Base-by-base conservation (phyloP, 2,797 vertebrate species). In the Amblyopsis hoosieri region DNA sequence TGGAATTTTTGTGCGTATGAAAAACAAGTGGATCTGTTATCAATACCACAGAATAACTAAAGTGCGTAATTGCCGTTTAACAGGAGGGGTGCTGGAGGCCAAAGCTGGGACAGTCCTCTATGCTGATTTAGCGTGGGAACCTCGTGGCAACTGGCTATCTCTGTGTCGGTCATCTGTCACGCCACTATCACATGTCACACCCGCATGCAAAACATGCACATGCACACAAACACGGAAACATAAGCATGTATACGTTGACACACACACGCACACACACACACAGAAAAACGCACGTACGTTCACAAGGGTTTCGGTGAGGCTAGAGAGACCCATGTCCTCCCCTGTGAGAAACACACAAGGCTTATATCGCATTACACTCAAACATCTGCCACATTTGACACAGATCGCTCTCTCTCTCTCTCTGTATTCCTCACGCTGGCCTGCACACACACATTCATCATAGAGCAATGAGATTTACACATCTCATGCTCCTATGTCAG, bases 331-430 rank as follows among this genome's bases (percentile, higher is more conserved):
- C 57, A 51, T 54, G 71, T 81, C 67, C 23, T 72, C 59, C 60
- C 66, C 53, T 11, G 66, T 66, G 66, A 75, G 77, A 75, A 45
- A 76, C 74, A 70, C 12, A 29, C 50, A 54, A 54, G 66, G 54
- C 48, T 67, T 0, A 4, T 72, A 66, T 89, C 67, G 88, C 81
- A 23, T 91, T 88, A 73, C 90, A 23, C 56, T 59, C 54, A 23
- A 74, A 82, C 84, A 90, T 88, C 85, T 86, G 87, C 71, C 80
- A 69, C 52, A 45, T 42, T 57, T 57, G 31, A 72, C 42, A 33
- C 60, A 75, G 37, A 62, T 71, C 13, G 17, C 19, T 12, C 42
- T 29, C 19, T 12, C 42, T 29, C 19, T 12, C 42, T 33, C 1
- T 49, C 19, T 52, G 52, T 60, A 12, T 45, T 54, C 0, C 7